Base-by-base conservation (phyloP, 2,113 vertebrate species). In the Hystrix cristata region DNA sequence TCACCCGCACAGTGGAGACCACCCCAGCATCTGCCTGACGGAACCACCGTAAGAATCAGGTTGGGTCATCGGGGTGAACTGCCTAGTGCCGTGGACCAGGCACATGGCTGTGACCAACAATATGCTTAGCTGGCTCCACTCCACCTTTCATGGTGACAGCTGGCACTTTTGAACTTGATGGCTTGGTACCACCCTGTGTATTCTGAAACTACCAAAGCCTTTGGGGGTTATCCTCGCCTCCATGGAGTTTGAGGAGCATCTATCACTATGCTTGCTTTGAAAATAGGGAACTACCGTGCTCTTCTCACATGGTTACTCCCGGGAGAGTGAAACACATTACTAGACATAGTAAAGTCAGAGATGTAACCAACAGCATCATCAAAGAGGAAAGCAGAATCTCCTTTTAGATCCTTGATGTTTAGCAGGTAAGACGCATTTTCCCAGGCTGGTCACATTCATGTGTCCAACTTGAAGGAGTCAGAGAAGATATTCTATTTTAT, bases 31-130 rank as follows among this genome's bases (percentile, higher is more conserved):
- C 27, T 38, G 6, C 18, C 31, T 9, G 3, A 29, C 0, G 12
- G 34, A 31, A 0, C 4, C 25, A 8, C 0, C 13, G 3, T 18
- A 7, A 72, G 29, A 34, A 46, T 1, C 38, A 3, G 15, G 64
- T 51, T 34, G 48, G 31, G 51, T 16, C 16, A 4, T 31, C 46
- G 57, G 46, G 46, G 10, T 43, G 2, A 78, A 31, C 21, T 9
- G 13, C 13, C 48, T 23, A 6, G 29, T 43, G 12, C 31, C 59
- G 1, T 1, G 38, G 23, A 43, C 25, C 53, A 82, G 85, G 60
- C 25, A 1, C 15, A 25, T 1, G n/a, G 23, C 12, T 13, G 34
- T 1, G 31, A 19, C 43, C 72, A 7, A 11, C 83, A 10, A 31
- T 27, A 71, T 7, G 48, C 10, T 48, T 16, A 64, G 51, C 62